Base-by-base conservation (phyloP, 2,888 invertebrate genomes). In the Himalopsyche kuldschensis region DNA sequence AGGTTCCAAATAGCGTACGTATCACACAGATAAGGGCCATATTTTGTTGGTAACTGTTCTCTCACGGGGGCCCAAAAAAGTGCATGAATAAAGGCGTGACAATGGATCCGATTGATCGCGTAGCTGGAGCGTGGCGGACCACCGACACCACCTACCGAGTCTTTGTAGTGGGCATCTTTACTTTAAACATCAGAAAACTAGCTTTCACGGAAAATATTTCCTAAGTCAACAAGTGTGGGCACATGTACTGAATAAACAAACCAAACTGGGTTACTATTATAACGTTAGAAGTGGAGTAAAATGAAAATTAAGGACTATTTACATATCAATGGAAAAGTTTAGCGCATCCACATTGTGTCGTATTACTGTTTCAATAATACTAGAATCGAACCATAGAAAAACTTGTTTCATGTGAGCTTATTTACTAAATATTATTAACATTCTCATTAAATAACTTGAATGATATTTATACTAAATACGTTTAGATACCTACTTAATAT, bases 51-150 rank as follows among this genome's bases (percentile, higher is more conserved):
- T 55, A 15, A 41, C 41, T 41, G 6, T 31, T 77, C 47, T 77
- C 76, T 83, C 55, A 30, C 75, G 80, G 35, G 75, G 77, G 78
- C 75, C 78, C 46, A 63, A 78, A 78, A 78, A 81, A 81, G 79
- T 76, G 81, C 84, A 81, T 81, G 76, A 55, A 78, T 32, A 81
- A 84, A 75, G 55, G 75, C 78, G 78, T 78, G 84, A 81, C 81
- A 81, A 78, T 75, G 78, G 75, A 79, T 69, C 48, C 48, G 41
- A 32, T 17, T 46, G 84, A 79, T 79, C 78, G 84, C 75, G 78
- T 48, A 48, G 30, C 63, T 76, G 78, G 27, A 35, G 24, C 77
- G 69, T 55, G 55, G 55, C 55, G 55, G 20, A 55, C 20, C 55
- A 55, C 55, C 55, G 55, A 55, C 55, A 24, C 55, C 55, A 20